phyloP scores from a whole-genome alignment of 2,888 invertebrate species.

The Hirtodrosophila histrioides region DNA sequence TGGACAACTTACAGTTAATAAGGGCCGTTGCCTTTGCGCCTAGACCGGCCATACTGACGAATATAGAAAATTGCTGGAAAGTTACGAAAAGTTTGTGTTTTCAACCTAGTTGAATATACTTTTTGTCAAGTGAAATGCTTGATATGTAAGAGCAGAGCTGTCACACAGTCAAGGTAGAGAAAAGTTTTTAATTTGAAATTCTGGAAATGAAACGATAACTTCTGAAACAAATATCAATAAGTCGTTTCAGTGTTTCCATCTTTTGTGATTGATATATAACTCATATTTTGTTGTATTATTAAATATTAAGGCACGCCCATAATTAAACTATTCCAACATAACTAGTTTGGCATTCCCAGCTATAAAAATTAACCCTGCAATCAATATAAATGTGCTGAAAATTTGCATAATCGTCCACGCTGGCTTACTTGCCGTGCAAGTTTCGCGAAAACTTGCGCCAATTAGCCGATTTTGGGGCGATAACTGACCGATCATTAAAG shows the following conservation, averaged over 20 bases:
- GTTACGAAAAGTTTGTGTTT: constrained; percentile 2
- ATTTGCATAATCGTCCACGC: constrained; percentile 68
- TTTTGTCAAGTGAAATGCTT: constrained; percentile 6
- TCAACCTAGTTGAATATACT: constrained; percentile 11
- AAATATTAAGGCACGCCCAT: background rate
- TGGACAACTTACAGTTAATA: constrained; percentile 46
- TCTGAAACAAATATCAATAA: background rate
- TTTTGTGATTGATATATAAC: too few species aligned
- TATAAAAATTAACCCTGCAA: constrained; percentile 30
- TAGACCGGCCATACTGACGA: constrained; percentile 43
- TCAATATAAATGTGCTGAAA: constrained; percentile 42
- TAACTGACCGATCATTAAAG: constrained; percentile 74
- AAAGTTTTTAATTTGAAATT: background rate
- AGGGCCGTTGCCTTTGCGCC: constrained; percentile 33
- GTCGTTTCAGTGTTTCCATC: too few species aligned
- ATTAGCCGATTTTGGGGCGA: constrained; percentile 72
- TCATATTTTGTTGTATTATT: too few species aligned
- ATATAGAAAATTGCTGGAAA: background rate
- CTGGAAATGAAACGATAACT: constrained; percentile 24
- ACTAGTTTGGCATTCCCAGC: constrained; percentile 24
- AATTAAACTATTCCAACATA: constrained; percentile 1
- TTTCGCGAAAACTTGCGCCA: constrained; percentile 46
- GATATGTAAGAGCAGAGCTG: constrained; percentile 10
- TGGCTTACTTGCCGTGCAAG: constrained; percentile 2
- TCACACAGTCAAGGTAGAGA: constrained; percentile 4